Evolutionary conservation across 2,113 vertebrate genomes (phyloP), one percentile per base, ranked within the genome.

Genomic region (Takifugu flavidus): DNA sequence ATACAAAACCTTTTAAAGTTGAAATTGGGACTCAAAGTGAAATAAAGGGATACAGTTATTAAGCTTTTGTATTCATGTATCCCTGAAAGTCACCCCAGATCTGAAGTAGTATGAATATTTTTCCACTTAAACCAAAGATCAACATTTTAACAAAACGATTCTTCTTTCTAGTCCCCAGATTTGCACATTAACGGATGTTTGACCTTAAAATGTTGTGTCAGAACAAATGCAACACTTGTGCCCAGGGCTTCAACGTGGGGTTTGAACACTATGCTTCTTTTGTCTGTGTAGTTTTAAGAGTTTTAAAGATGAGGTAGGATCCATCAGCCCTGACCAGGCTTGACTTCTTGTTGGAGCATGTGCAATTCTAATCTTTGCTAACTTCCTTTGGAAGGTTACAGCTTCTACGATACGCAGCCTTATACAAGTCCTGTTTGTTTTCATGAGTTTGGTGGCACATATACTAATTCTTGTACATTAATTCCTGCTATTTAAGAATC

Each of bases 361-460:
- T 95, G 94, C 94, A 96, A 94, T 96, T 82, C 25, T 49, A 60
- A 25, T 50, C 3, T 59, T 89, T 83, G 83, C 90, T 78, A 89
- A 1, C 72, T 89, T 87, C 56, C 55, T 62, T 88, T 89, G 85
- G 90, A 91, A 91, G 75, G 77, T 88, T 86, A 85, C 84, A 89
- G 88, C 90, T 83, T 90, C 5, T 89, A 61, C 57, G 49, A 56
- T 61, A 66, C 63, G 62, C 78, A 75, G 72, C 52, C 63, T 80
- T 81, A 75, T n/a, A 44, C 60, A 59, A 39, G 59, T 59, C 56
- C 10, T 69, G 54, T 63, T 44, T 56, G 50, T 44, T 56, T 53
- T 27, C 25, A 12, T 68, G 62, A 57, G 59, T 86, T 82, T 72
- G 61, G 59, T 78, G 87, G 89, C 88, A 89, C 87, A 89, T 90